Evolutionary conservation across 2,888 invertebrate genomes (phyloP), one percentile per base, ranked within the genome.

Genomic region (Diaperis boleti): DNA sequence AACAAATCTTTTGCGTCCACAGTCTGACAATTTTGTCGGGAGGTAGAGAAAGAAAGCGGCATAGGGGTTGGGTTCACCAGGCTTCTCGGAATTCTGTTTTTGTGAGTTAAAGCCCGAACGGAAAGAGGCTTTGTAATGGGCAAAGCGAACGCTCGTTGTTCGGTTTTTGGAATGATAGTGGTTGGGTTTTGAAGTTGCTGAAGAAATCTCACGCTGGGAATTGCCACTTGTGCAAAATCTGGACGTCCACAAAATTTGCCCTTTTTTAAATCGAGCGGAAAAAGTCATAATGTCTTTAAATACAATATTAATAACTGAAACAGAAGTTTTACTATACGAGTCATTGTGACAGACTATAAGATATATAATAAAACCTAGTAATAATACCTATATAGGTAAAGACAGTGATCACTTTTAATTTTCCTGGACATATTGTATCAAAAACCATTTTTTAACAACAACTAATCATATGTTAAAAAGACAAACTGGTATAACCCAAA

Each of bases 41-140:
- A 29, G 42, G 52, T n/a, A 18, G 42, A 2, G 5, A 15, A 54
- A 42, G 54, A 41, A 39, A 52, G 52, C 52, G 54, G 54, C 41
- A 29, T 42, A 54, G 31, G 52, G 42, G 35, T 45, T 15, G 35
- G 39, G 14, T 10, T 33, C 20, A 52, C 37, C 39, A 17, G 29
- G 31, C n/a, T 54, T 54, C 54, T 42, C 31, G 14, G 42, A 54
- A 54, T 29, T 54, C 18, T n/a, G 54, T 41, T 54, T 54, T 54
- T 54, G 54, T 42, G 6, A 22, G 14, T 18, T n/a, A 52, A 49
- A 49, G 42, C 54, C 41, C 15, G 42, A 54, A 54, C 29, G 31
- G 54, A 42, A 10, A 54, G 42, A 52, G 42, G 54, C 42, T 42
- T 54, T 42, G 54, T 52, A 52, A 37, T 18, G 52, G 39, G 52